Conservation (phyloP, 2,888 invertebrate species). For the Agapostemon virescens region DNA sequence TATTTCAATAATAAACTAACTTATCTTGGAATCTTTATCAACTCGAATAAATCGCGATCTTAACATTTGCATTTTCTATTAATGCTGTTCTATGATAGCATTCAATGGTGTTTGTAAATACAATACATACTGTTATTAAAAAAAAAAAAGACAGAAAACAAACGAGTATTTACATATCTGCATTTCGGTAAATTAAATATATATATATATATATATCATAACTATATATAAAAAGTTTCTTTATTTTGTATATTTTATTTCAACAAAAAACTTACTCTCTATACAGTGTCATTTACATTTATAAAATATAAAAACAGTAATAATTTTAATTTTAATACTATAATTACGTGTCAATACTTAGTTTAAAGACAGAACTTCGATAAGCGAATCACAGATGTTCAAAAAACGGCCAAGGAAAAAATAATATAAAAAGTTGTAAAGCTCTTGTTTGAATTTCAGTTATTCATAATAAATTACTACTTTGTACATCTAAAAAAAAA, state of each 20-base stretch:
- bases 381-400: constrained; percentile 70
- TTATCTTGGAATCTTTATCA: neutral
- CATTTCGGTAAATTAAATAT: constrained; percentile 61
- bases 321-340: constrained; percentile 66
- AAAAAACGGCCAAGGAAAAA: constrained; percentile 67
- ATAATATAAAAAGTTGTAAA: constrained; percentile 47
- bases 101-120: constrained; percentile 25
- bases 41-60: neutral
- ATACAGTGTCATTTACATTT: constrained; percentile 64
- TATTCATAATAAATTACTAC: constrained; percentile 68
- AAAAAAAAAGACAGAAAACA: neutral
- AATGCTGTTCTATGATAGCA: neutral
- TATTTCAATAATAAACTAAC: neutral
- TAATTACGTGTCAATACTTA: constrained; percentile 64
- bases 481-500: constrained; percentile 62
- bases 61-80: constrained; percentile 12
- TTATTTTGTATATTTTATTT: constrained; percentile 54
- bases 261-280: constrained; percentile 57
- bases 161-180: constrained; percentile 24
- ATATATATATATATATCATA: constrained; percentile 64
- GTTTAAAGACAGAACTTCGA: constrained; percentile 51
- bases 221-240: constrained; percentile 37
- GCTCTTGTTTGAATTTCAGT: constrained; percentile 40
- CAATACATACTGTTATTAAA: constrained; percentile 1
- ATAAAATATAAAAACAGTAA: constrained; percentile 74